Evolutionary conservation across 2,113 vertebrate genomes (phyloP), one percentile per base, ranked within the genome.

Genomic region (Anolis carolinensis): DNA sequence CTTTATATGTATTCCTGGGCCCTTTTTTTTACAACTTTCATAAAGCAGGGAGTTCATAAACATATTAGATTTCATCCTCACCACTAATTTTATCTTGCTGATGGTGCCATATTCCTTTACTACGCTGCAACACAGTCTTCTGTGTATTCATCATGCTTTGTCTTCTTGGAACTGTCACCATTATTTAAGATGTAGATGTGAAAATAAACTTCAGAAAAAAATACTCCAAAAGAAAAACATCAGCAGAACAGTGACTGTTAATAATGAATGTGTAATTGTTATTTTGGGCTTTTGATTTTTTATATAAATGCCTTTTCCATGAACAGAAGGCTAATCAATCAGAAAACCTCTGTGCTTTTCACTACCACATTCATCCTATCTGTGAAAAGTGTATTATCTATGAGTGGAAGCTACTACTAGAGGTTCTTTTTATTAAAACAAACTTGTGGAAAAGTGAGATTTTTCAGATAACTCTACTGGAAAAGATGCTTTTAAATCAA

Each of bases 311-410:
- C 36, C 88, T 10, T 80, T 1, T 30, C 68, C 30, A 79, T 83
- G 20, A 36, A 89, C 86, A 79, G 0, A 0, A 52, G 83, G 65
- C 89, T 85, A 91, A 92, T 85, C n/a, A 74, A 74, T 39, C 63
- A 87, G 80, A 82, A 82, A 91, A 77, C 59, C 7, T 88, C 78
- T 71, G 72, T 81, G 2, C 55, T 87, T 79, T 78, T 74, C 84
- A 78, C 32, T 75, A 76, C 55, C 1, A 8, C 89, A 87, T 91
- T 89, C 87, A 86, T 79, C 92, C 88, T 82, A 94, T 62, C 87
- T 68, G 25, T 25, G 62, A 8, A 70, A 83, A 84, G 52, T 36
- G 88, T 83, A 87, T 87, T 87, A 93, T 81, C 44, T 27, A 65
- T 65, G 86, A 91, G 80, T 79, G 83, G 87, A 87, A 87, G n/a